Evolutionary conservation across 2,113 vertebrate genomes (phyloP).

Genomic region (Eulacestoma nigropectus): DNA sequence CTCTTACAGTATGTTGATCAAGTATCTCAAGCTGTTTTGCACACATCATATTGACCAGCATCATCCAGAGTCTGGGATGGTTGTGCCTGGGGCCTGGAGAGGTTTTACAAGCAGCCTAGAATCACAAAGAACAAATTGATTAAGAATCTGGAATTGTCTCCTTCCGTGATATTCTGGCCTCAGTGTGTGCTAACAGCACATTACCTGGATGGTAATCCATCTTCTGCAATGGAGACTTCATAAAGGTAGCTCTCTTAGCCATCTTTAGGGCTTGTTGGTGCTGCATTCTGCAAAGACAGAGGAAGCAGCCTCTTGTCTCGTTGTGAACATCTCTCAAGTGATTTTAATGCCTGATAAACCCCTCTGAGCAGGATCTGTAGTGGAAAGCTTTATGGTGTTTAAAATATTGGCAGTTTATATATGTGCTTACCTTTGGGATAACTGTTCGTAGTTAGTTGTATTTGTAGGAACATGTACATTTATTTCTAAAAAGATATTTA

Average conservation of each 20-base stretch:
- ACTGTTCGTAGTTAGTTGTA: background rate
- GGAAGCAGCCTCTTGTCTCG: background rate
- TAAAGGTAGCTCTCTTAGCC: background rate
- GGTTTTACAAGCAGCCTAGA: background rate
- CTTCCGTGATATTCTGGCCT: background rate
- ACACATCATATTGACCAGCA: background rate
- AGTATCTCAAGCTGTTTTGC: background rate
- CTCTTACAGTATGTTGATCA: background rate
- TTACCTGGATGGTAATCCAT: rapidly evolving
- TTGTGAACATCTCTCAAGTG: background rate
- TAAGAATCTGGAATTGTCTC: background rate
- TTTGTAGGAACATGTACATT: background rate
- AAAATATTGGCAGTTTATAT: background rate
- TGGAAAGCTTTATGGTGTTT: background rate
- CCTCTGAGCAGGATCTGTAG: background rate
- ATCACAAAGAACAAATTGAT: background rate
- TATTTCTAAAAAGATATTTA: background rate
- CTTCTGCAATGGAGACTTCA: background rate
- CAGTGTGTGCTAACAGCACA: background rate
- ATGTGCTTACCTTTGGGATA: background rate
- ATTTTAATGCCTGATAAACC: background rate
- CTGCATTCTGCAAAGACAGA: background rate
- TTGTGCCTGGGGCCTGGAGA: background rate
- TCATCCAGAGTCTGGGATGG: background rate
- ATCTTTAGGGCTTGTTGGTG: background rate